Base-by-base conservation (phyloP, 2,113 vertebrate species). In the Peromyscus californicus region DNA sequence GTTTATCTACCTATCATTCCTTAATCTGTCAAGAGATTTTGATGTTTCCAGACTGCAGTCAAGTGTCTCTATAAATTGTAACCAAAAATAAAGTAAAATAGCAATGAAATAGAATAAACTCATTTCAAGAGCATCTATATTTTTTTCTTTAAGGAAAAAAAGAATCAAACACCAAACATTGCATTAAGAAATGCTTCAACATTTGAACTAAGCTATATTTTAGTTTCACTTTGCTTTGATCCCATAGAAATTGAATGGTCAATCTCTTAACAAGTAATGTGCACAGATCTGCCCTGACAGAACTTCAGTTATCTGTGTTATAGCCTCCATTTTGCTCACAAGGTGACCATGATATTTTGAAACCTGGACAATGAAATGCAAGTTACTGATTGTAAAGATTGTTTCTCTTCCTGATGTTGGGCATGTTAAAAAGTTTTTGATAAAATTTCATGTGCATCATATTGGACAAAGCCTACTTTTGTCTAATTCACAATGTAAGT, bases 261-360 rank as follows among this genome's bases (percentile, higher is more conserved):
- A 61, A 2, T 45, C 7, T 74, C 0, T 63, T 74, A 72, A n/a
- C 19, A 86, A 33, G 8, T 0, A 33, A 31, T 2, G 11, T 61
- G 6, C 26, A 45, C 7, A 69, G 19, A 57, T 33, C 16, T 24
- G 48, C 4, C 11, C 33, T 42, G 12, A 36, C 1, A 42, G 65
- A 19, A 54, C 36, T 42, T 9, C 13, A 11, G 7, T 33, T 29
- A 33, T 76, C 42, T 67, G n/a, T 74, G 15, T 26, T 45, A 45
- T 22, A 31, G 39, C 12, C 54, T 7, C 10, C 17, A 45, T 45
- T 83, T 92, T 59, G n/a, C 17, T 33, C 11, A 72, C 3, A n/a
- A 82, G 21, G 3, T 45, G 7, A 59, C 24, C 2, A 31, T 10
- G 8, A 0, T 36, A 0, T 83, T 11, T 59, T 7, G 0, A 54